Evolutionary conservation across 2,888 invertebrate species (phyloP).

Genomic region (Graphium colonna): DNA sequence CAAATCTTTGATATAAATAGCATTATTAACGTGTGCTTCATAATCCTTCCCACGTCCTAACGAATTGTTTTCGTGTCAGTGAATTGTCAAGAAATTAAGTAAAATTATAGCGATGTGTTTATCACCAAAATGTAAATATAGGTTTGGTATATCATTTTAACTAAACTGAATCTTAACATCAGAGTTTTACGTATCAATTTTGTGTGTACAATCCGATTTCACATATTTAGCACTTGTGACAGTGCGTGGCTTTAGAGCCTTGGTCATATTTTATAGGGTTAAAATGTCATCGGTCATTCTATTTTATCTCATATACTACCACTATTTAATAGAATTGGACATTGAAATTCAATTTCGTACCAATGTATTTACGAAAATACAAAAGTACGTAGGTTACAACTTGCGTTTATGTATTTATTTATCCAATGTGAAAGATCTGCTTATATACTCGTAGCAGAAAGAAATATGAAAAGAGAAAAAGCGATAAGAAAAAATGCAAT

Average conservation of each 20-base stretch:
- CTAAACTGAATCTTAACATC: not conserved
- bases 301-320: no score
- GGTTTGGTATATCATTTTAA: not conserved
- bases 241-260: constrained; percentile 6
- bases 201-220: not conserved
- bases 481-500: not conserved
- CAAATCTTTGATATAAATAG: not conserved
- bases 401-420: no score
- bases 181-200: not conserved
- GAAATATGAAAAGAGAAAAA: no score
- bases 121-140: not conserved
- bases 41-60: constrained; percentile 7
- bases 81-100: constrained; percentile 1
- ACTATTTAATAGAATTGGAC: not conserved
- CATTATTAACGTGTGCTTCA: not conserved
- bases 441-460: no score
- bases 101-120: constrained; percentile 2
- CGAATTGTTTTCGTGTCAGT: constrained; percentile 7
- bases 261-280: not conserved
- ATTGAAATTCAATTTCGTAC: no score
- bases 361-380: no score
- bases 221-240: not conserved
- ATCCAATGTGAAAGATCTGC: no score
- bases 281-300: not conserved
- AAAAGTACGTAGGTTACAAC: no score